Conservation (phyloP, 2,113 vertebrate species). For the Scopus umbretta region DNA sequence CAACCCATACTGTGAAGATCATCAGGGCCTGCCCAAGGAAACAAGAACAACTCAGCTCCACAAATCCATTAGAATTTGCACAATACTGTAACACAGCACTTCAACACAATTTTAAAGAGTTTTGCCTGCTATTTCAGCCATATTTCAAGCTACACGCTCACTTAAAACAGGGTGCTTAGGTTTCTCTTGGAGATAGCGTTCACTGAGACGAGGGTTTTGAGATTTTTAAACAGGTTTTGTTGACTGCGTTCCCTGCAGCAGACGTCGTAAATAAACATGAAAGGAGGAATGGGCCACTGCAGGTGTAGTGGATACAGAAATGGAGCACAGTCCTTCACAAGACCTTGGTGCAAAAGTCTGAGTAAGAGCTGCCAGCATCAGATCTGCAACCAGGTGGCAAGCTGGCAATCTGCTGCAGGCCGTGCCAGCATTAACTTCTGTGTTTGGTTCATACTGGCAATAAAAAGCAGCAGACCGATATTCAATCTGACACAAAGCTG, state of each 20-base stretch:
- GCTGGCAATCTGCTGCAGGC: not conserved
- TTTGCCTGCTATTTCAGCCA: not conserved
- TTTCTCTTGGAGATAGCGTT: not conserved
- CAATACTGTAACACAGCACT: not conserved
- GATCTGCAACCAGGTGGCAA: not conserved
- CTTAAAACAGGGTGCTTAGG: not conserved
- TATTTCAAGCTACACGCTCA: not conserved
- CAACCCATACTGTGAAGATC: not conserved
- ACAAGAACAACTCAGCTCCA: not conserved
- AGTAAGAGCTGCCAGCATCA: not conserved
- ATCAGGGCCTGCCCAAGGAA: not conserved
- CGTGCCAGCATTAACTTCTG: not conserved
- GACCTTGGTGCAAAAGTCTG: not conserved
- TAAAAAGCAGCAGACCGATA: not conserved
- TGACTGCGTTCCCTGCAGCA: not conserved
- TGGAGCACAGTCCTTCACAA: not conserved
- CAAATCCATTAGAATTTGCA: not conserved
- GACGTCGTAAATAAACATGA: not conserved
- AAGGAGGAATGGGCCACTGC: not conserved
- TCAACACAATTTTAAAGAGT: not conserved
- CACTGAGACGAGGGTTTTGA: not conserved
- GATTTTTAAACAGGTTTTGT: not conserved
- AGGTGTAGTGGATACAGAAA: not conserved
- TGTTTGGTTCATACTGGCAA: not conserved
- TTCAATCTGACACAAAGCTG: not conserved